Evolutionary conservation across 2,888 invertebrate species (phyloP).

Genomic region (Lochmaea capreae): DNA sequence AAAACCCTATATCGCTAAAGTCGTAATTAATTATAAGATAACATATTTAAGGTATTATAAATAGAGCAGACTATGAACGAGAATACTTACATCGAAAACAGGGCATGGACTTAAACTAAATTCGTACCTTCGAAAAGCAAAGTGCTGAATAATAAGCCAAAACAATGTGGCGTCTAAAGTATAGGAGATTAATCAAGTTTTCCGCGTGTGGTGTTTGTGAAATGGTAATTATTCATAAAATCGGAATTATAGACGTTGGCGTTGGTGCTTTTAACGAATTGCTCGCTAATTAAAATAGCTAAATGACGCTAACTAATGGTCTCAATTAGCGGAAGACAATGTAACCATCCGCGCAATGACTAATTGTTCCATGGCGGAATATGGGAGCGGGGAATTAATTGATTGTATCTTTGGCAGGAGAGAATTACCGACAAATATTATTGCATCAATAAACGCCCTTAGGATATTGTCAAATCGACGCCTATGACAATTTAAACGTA

Average conservation of each 20-base stretch:
- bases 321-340: constrained; percentile 62
- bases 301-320: constrained; percentile 63
- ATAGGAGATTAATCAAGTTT: constrained; percentile 43
- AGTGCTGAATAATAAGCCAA: constrained; percentile 13
- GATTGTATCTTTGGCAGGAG: constrained; percentile 28
- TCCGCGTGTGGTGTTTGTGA: constrained; percentile 44
- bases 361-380: constrained; percentile 57
- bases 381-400: constrained; percentile 41
- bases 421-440: constrained; percentile 25
- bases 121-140: not conserved
- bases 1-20: too few species aligned
- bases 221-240: constrained; percentile 48
- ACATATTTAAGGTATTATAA: not conserved
- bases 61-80: not conserved
- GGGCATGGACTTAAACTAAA: not conserved
- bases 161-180: constrained; percentile 35
- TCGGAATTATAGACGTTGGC: constrained; percentile 52
- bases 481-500: not conserved
- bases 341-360: constrained; percentile 56
- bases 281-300: constrained; percentile 58
- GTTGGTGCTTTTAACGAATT: constrained; percentile 55
- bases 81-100: not conserved
- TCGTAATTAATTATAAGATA: not conserved
- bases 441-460: not conserved
- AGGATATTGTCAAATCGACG: constrained; percentile 16